Conservation (phyloP, 2,888 invertebrate genomes). For the Leptothorax acervorum region DNA sequence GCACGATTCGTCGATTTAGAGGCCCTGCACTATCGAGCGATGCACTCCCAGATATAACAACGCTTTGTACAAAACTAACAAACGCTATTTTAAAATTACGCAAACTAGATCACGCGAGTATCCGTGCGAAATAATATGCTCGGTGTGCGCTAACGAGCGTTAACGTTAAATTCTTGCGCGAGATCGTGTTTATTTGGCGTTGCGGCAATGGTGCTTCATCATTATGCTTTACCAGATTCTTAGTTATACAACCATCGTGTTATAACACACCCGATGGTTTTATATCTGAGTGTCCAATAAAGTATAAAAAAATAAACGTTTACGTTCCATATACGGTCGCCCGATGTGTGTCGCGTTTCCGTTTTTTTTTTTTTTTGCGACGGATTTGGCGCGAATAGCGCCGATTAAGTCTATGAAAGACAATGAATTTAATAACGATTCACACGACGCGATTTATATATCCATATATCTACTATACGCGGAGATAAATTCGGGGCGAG, state of each 20-base stretch:
- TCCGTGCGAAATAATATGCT: conserved; percentile 33
- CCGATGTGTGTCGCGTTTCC: conserved; percentile 32
- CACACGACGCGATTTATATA: conserved; percentile 2
- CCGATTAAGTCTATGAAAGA: conserved; percentile 16
- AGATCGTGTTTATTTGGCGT: conserved; percentile 4
- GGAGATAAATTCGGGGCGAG: neutral
- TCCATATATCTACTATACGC: neutral
- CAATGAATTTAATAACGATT: conserved; percentile 4
- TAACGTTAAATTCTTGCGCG: conserved; percentile 24
- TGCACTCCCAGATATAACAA: conserved; percentile 33
- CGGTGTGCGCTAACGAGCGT: neutral
- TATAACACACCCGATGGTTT: neutral
- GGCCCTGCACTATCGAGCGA: conserved; percentile 46
- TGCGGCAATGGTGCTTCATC: neutral
- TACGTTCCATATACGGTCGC: conserved; percentile 50
- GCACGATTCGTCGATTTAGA: conserved; percentile 25
- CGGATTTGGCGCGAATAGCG: conserved; percentile 13
- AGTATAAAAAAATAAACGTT: conserved; percentile 64
- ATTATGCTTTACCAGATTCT: neutral
- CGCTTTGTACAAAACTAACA: conserved; percentile 42
- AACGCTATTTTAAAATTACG: conserved; percentile 34
- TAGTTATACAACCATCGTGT: neutral
- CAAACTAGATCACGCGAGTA: conserved; percentile 30
- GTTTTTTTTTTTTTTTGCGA: neutral
- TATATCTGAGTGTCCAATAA: conserved; percentile 20